Evolutionary conservation across 2,888 invertebrate genomes (phyloP).

Genomic region (Eremobia ochroleuca): DNA sequence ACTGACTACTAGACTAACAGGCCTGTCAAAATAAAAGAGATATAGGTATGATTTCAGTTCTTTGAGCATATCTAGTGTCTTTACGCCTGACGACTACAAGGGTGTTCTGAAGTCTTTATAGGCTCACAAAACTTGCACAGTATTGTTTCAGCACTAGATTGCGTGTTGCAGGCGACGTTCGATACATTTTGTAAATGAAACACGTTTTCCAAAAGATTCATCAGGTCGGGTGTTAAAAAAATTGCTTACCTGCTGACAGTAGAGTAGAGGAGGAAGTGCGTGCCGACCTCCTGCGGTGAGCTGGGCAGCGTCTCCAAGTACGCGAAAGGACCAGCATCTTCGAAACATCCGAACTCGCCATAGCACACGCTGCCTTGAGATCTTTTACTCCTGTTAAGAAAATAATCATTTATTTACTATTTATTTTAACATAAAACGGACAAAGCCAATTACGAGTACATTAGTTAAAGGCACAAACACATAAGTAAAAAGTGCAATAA

Average conservation of each 20-base stretch:
- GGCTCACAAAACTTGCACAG: not conserved
- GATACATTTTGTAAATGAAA: not conserved
- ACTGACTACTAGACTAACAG: too few relatives aligned
- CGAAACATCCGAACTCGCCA: conserved; percentile 97
- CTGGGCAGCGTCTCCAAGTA: conserved; percentile 97
- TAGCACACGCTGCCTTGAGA: conserved; percentile 96
- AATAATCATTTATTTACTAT: not conserved
- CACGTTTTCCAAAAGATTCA: not conserved
- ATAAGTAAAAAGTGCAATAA: too few relatives aligned
- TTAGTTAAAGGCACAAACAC: too few relatives aligned
- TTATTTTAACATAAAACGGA: too few relatives aligned
- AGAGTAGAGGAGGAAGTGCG: conserved; percentile 95
- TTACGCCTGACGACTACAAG: not conserved
- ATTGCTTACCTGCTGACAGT: conserved; percentile 90
- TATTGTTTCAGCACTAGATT: not conserved
- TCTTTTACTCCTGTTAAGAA: conserved; percentile 92
- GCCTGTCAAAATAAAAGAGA: conserved; percentile 1
- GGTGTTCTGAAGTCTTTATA: not conserved
- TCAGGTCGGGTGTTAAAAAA: not conserved
- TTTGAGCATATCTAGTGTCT: not conserved
- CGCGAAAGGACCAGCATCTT: conserved; percentile 97
- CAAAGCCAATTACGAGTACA: too few relatives aligned
- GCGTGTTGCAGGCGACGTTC: not conserved
- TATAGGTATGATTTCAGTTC: not conserved
- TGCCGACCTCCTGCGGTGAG: conserved; percentile 96